Conservation (phyloP, 1,140 invertebrate species). For the Macrostomum lignano region DNA sequence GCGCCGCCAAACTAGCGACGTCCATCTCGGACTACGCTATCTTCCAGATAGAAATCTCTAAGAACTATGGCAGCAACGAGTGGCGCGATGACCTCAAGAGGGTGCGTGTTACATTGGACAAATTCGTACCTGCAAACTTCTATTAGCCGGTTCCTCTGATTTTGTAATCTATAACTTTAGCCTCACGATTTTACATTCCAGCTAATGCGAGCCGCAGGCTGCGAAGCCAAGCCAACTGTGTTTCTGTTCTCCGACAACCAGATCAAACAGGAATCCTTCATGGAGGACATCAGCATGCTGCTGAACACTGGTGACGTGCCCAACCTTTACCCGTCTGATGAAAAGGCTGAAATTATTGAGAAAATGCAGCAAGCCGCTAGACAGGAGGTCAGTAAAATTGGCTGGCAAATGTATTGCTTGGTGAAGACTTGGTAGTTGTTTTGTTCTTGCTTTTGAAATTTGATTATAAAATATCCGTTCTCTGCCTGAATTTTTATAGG, state of each 20-base stretch:
- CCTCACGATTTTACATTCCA: conserved; percentile 10
- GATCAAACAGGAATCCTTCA: conserved; percentile 28
- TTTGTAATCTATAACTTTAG: background rate
- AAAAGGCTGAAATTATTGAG: conserved; percentile 28
- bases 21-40: conserved; percentile 28
- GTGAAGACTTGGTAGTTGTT: too few relatives aligned
- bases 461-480: background rate
- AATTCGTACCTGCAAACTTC: too few relatives aligned
- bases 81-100: conserved; percentile 26
- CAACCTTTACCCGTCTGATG: conserved; percentile 27
- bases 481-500: background rate
- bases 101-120: conserved; percentile 3
- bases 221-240: conserved; percentile 22
- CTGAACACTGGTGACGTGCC: conserved; percentile 29
- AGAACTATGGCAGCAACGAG: conserved; percentile 22
- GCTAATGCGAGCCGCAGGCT: conserved; percentile 23
- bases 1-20: conserved; percentile 24
- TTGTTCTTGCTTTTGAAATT: background rate
- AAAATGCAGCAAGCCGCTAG: conserved; percentile 27
- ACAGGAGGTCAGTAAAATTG: conserved; percentile 16
- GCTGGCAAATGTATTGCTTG: conserved; percentile 5
- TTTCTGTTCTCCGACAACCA: conserved; percentile 29
- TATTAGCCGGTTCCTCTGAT: background rate
- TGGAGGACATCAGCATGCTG: conserved; percentile 30
- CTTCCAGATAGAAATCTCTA: conserved; percentile 28